Evolutionary conservation across 2,113 vertebrate species (phyloP).

Genomic region (Carassius carassius): DNA sequence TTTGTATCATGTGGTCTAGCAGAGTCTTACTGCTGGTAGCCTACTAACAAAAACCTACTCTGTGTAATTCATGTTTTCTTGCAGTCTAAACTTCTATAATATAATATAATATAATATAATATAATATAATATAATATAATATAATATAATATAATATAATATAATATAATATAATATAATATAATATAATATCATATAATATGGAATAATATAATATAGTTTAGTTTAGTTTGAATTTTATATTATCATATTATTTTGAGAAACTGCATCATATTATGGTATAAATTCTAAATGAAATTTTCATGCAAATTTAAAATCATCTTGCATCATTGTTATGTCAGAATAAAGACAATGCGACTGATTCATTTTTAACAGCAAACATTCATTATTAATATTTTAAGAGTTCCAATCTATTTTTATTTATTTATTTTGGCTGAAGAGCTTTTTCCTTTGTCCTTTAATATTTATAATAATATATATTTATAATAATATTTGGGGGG

Average conservation of each 20-base stretch:
- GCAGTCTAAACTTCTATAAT: background rate
- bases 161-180: background rate
- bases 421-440: background rate
- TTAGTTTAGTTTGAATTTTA: background rate
- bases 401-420: slow-evolving; percentile 1
- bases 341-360: background rate
- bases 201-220: no score
- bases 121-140: background rate
- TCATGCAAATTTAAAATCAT: background rate
- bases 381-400: background rate
- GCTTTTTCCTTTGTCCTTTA: background rate
- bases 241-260: background rate
- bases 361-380: slow-evolving; percentile 7
- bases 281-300: background rate
- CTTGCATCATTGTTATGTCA: background rate
- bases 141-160: background rate
- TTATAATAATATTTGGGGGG: background rate
- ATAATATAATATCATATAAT: no score
- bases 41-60: background rate
- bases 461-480: no score
- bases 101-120: background rate
- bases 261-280: background rate
- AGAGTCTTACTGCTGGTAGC: background rate
- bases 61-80: background rate
- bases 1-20: background rate